Base-by-base conservation (phyloP, 2,888 invertebrate genomes). In the Tuta absoluta region DNA sequence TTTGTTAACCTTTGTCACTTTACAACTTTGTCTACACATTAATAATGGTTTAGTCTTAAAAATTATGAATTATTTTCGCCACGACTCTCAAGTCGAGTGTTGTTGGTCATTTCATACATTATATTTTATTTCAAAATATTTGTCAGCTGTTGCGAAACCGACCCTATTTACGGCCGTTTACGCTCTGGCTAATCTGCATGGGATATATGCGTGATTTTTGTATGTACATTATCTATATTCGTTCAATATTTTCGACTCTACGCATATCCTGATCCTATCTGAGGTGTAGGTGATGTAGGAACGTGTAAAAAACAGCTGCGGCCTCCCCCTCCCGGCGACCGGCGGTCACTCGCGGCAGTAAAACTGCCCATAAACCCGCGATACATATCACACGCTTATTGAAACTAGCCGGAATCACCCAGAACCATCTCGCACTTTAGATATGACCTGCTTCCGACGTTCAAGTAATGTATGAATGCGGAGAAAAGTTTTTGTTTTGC, bases 271-370 rank as follows among this genome's bases (percentile, higher is more conserved):
- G 74, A 73, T 73, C 73, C 71, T 74, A 23, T 24, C 51, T 53
- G 75, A 84, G 83, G 85, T 86, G 81, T 81, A 85, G 78, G 81
- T 82, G 82, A 82, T 81, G 81, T 78, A 78, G 79, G 79, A 84
- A 80, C 84, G 85, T 90, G 91, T 91, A 94, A 94, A 94, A 93
- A 93, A 92, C 93, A 93, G 93, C 93, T 93, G 93, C 89, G 89
- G 80, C 82, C 71, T 76, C 73, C 76, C 77, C 56, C 28, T 75
- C 74, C 73, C 14, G 81, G 79, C 88, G 83, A 90, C 87, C 88
- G 83, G 83, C 81, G 86, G 87, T 85, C 84, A 82, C 83, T 81
- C 75, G 75, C 77, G 72, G 77, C 77, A 83, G 78, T 89, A 86
- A 87, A 89, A 88, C 86, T 82, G 82, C 79, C 87, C 86, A 89